Evolutionary conservation across 2,797 vertebrate species (phyloP).

Genomic region (Cynopterus sphinx): DNA sequence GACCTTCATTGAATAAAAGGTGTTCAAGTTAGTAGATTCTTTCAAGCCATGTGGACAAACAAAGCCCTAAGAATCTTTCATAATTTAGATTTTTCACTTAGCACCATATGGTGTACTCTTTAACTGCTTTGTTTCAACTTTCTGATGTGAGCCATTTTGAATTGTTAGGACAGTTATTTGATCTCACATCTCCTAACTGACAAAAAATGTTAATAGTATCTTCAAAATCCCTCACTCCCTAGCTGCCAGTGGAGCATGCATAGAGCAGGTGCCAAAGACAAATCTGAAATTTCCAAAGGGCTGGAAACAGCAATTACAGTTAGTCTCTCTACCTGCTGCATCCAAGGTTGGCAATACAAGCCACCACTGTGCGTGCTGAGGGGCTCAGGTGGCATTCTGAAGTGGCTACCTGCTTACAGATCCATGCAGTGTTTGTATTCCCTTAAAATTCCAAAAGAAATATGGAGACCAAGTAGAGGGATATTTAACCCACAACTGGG

Average conservation of each 20-base stretch:
- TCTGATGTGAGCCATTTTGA: constrained; percentile 63
- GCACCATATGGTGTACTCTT: background rate
- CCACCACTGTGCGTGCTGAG: constrained; percentile 51
- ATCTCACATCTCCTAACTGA: constrained; percentile 72
- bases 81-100: background rate
- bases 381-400: constrained; percentile 59
- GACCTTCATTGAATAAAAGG: background rate
- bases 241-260: constrained; percentile 39
- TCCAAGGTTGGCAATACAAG: constrained; percentile 43
- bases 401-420: constrained; percentile 42
- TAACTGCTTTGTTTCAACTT: background rate
- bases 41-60: background rate
- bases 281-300: constrained; percentile 64
- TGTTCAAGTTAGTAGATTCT: background rate
- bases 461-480: background rate
- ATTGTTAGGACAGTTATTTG: constrained; percentile 65
- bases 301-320: constrained; percentile 59
- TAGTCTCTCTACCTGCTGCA: constrained; percentile 32
- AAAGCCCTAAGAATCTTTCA: background rate
- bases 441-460: constrained; percentile 33
- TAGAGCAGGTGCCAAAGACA: constrained; percentile 71
- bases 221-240: constrained; percentile 63
- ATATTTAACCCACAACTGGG: background rate
- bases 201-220: constrained; percentile 67
- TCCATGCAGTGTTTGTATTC: background rate